A percentile compares a stretch with the other conserved stretches of the same genome.
Evolutionary conservation across 2,888 invertebrate species (phyloP).

Genomic region (Baronia brevicornis): DNA sequence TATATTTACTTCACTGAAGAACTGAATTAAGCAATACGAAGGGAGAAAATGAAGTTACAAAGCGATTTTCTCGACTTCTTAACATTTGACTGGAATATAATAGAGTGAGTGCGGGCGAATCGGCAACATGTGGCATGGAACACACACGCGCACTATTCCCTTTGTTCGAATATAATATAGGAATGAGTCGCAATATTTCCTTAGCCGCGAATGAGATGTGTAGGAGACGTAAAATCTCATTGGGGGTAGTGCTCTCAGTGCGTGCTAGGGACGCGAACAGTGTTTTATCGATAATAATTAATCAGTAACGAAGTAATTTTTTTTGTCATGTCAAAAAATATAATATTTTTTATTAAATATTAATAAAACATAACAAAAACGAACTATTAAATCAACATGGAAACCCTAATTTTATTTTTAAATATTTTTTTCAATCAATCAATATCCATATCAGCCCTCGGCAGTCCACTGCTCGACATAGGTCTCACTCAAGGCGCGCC

Average conservation of each 20-base stretch:
- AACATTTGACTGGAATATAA: constrained; percentile 45
- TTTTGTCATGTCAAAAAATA: constrained; percentile 6
- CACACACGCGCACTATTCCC: constrained; percentile 34
- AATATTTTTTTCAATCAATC: too few relatives aligned
- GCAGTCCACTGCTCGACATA: too few relatives aligned
- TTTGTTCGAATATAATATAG: constrained; percentile 62
- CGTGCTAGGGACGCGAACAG: constrained; percentile 29
- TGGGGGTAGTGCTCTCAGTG: constrained; percentile 43
- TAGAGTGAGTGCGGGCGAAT: constrained; percentile 57
- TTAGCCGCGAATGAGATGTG: constrained; percentile 51
- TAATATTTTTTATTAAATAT: neutral
- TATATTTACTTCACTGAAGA: too few relatives aligned
- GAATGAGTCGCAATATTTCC: constrained; percentile 61
- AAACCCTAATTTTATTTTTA: too few relatives aligned
- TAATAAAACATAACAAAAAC: constrained; percentile 3
- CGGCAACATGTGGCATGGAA: constrained; percentile 44
- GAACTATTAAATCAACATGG: constrained; percentile 3
- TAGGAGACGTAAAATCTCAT: constrained; percentile 57
- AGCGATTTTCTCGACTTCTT: constrained; percentile 22
- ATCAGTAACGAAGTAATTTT: neutral
- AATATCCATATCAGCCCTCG: too few relatives aligned
- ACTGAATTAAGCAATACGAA: constrained; percentile 1
- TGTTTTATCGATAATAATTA: constrained; percentile 15
- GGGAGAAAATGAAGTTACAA: constrained; percentile 9
- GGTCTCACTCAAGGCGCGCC: too few relatives aligned